Conservation (phyloP, 2,888 invertebrate genomes). For the Megaustenia siamemsis region DNA sequence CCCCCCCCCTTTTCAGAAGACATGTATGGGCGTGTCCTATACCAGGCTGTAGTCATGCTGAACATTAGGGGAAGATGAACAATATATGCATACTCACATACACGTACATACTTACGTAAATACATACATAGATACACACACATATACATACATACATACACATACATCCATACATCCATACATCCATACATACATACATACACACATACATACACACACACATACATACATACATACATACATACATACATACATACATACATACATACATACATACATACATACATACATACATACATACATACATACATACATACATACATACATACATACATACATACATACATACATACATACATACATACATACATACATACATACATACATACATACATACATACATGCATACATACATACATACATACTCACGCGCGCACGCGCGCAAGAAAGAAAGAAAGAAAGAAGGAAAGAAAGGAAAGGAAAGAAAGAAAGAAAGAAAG, state of each 20-base stretch:
- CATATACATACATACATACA: no score
- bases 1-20: no score
- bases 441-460: not conserved
- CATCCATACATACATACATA: not conserved
- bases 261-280: slow-evolving; percentile 26
- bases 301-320: slow-evolving; percentile 31
- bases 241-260: slow-evolving; percentile 42
- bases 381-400: not conserved
- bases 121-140: no score
- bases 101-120: no score
- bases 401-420: not conserved
- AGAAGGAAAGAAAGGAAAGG: no score
- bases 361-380: slow-evolving; percentile 1
- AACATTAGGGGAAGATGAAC: no score
- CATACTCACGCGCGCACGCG: not conserved
- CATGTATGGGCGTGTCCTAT: no score
- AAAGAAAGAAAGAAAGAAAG: no score
- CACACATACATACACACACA: not conserved
- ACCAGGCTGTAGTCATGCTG: no score
- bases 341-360: slow-evolving; percentile 11
- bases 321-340: slow-evolving; percentile 32
- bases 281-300: slow-evolving; percentile 29
- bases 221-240: slow-evolving; percentile 12
- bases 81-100: not conserved
- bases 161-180: no score